Conservation (phyloP, 2,888 invertebrate species). For the Gryllus longicercus region DNA sequence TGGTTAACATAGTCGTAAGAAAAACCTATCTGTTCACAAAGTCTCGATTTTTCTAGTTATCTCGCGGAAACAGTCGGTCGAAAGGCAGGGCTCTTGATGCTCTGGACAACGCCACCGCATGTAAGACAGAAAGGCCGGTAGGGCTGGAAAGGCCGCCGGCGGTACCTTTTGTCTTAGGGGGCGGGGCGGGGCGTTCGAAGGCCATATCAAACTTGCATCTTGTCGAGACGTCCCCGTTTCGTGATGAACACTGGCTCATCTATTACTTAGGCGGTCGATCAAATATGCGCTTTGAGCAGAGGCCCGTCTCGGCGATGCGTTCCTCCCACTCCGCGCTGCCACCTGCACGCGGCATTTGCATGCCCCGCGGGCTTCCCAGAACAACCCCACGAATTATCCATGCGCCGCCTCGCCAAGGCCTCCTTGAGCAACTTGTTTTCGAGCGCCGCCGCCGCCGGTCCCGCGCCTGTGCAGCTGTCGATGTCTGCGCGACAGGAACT, state of each 20-base stretch:
- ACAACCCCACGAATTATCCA: background rate
- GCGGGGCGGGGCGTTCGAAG: background rate
- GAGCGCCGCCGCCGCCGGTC: background rate
- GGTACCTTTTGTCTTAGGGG: background rate
- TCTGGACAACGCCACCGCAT: background rate
- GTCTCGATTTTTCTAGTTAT: no score
- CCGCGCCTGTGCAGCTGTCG: no score
- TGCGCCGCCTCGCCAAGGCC: background rate
- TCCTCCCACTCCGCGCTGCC: background rate
- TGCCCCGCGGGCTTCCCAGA: background rate
- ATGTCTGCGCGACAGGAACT: no score
- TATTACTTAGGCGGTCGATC: background rate
- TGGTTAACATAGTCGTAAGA: no score
- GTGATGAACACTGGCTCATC: background rate
- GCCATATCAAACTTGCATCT: background rate
- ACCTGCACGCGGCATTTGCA: background rate
- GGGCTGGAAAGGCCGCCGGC: background rate
- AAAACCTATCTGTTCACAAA: no score
- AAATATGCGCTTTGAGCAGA: background rate
- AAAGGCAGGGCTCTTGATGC: no score
- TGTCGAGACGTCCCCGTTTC: background rate
- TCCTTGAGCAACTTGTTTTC: slow-evolving; percentile 1
- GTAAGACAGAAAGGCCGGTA: background rate
- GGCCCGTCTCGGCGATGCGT: background rate
- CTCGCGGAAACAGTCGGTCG: no score